Percentiles rank a stretch among this genome's conserved stretches.
Conservation (phyloP, 2,888 invertebrate genomes). For the Isoperla grammatica region DNA sequence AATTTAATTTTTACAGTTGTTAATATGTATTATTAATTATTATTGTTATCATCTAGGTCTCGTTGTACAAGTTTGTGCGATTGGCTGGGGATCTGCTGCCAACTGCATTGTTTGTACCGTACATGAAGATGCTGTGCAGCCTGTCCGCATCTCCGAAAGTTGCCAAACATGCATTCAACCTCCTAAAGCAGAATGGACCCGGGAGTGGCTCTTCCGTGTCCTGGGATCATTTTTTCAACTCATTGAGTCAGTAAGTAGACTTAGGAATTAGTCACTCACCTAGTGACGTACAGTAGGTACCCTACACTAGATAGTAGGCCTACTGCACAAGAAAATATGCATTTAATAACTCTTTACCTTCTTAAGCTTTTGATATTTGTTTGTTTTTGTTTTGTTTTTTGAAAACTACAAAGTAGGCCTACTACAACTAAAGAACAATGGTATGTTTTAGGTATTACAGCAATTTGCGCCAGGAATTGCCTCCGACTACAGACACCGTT, state of each 20-base stretch:
- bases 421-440: too few species aligned
- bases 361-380: too few species aligned
- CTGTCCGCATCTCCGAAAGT: constrained; percentile 70
- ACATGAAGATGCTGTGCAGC: constrained; percentile 79
- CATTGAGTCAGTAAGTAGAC: constrained; percentile 54
- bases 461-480: constrained; percentile 46
- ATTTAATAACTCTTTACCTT: background rate
- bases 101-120: constrained; percentile 76
- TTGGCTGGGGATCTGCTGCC: constrained; percentile 82
- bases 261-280: too few species aligned
- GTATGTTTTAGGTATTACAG: constrained; percentile 43
- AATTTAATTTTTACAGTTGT: too few species aligned
- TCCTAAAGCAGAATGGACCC: constrained; percentile 62
- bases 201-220: constrained; percentile 54
- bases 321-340: too few species aligned
- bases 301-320: too few species aligned
- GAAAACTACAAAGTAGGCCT: too few species aligned
- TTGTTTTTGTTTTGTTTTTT: too few species aligned
- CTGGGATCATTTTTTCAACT: constrained; percentile 81
- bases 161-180: constrained; percentile 70
- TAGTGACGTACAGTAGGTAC: background rate
- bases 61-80: constrained; percentile 85
- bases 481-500: constrained; percentile 58
- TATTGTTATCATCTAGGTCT: constrained; percentile 52
- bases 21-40: too few species aligned